A percentile compares a stretch with the other conserved stretches of the same genome.
phyloP scores from a whole-genome alignment of 2,113 vertebrate genomes.

The Neoarius graeffei region DNA sequence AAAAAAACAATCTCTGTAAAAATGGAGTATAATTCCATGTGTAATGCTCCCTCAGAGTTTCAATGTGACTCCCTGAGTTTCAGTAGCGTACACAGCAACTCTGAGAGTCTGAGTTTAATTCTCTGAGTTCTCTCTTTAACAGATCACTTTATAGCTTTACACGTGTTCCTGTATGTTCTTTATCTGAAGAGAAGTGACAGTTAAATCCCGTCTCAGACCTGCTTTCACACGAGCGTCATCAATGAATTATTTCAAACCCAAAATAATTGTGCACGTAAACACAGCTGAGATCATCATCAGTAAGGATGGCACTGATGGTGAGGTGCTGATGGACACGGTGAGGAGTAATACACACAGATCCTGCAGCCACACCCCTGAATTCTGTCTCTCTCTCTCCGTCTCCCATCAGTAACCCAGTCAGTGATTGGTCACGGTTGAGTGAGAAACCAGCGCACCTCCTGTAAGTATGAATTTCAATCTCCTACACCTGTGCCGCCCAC shows the following conservation, averaged over 20 bases:
- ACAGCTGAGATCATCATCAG: neutral
- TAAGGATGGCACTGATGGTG: neutral
- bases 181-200: conserved; percentile 30
- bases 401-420: conserved; percentile 46
- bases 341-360: neutral
- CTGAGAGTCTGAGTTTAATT: neutral
- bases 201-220: conserved; percentile 27
- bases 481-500: conserved; percentile 74
- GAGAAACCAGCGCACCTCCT: conserved; percentile 74
- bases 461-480: conserved; percentile 77
- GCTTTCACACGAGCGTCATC: neutral
- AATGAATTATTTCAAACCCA: neutral
- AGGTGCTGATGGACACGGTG: neutral
- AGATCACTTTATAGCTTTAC: neutral
- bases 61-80: neutral
- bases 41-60: neutral
- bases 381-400: conserved; percentile 33
- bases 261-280: neutral
- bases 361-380: conserved; percentile 44
- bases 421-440: conserved; percentile 68
- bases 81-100: neutral
- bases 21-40: neutral
- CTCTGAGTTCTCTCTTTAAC: neutral
- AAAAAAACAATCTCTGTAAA: too few relatives aligned
- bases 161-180: conserved; percentile 9